Base-by-base conservation (phyloP, 1,140 invertebrate genomes). In the Cyphomyrmex costatus region DNA sequence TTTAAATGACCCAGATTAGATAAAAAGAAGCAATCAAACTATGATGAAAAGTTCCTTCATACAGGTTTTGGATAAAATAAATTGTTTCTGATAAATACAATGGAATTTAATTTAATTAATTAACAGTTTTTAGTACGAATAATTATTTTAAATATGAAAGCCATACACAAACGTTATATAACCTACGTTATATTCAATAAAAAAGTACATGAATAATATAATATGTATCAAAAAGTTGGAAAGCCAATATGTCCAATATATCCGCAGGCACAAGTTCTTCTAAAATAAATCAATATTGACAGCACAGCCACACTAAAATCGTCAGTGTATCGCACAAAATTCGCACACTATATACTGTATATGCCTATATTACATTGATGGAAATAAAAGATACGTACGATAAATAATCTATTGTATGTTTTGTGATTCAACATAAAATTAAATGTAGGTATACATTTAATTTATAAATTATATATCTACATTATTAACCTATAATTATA, bases 231-330 rank as follows among this genome's bases (percentile, higher is more conserved):
- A 70, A 56, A 73, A 58, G 33, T 82, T 24, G 21, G n/a, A 73
- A 73, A 82, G 24, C 33, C 79, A 82, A 82, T 82, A 82, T 82
- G 79, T 82, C 79, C 79, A 73, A 82, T 73, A 46, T 73, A 73
- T 82, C 33, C n/a, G 21, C 49, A 12, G 51, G 46, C 66, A 33
- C 66, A 71, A 60, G 79, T 73, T 7, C 36, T 58, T 51, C 24
- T 82, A 58, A 82, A 82, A 82, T 82, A 82, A 82, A 82, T 82
- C 78, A 82, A 82, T 82, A 82, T 82, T 82, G 79, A 82, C 79
- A 82, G 66, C 33, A 24, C 73, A 58, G 66, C 36, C 65, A 14
- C 66, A 58, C 79, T 82, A 82, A 82, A 82, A 82, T 82, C 33
- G 51, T 82, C 79, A 73, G 42, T 51, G 58, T 70, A 16, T 80